Percentiles rank a stretch among this genome's conserved stretches.
Conservation (phyloP, 2,113 vertebrate genomes). For the Copsychus sechellarum region DNA sequence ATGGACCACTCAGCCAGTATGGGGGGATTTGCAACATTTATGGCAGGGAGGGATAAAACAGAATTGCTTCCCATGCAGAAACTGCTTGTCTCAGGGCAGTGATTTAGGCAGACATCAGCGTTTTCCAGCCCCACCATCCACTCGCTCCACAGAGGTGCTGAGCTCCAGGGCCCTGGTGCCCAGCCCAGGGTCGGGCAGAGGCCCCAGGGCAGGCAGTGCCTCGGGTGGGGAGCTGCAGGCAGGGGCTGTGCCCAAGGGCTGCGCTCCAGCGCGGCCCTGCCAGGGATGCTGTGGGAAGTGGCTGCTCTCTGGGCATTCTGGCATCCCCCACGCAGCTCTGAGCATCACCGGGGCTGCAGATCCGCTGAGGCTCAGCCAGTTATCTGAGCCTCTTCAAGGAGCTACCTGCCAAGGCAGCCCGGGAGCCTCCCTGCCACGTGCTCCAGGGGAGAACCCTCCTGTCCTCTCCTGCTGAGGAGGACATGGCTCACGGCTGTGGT, state of each 20-base stretch:
- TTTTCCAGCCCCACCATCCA: not conserved
- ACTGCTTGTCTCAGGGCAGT: not conserved
- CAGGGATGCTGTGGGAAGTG: not conserved
- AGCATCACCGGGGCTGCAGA: not conserved
- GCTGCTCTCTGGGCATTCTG: not conserved
- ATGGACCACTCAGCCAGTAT: rapidly evolving
- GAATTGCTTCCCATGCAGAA: not conserved
- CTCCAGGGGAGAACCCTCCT: not conserved
- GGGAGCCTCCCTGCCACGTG: not conserved
- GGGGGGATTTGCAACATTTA: not conserved
- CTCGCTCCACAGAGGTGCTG: not conserved
- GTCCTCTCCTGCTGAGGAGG: not conserved
- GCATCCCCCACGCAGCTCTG: not conserved
- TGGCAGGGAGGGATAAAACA: not conserved
- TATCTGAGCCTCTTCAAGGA: not conserved
- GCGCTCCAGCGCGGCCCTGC: not conserved
- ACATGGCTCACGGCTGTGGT: not conserved
- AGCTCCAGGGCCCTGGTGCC: not conserved
- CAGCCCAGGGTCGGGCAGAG: not conserved
- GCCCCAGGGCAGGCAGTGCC: not conserved
- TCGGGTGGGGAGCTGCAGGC: not conserved
- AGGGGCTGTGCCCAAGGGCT: not conserved
- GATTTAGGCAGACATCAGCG: not conserved
- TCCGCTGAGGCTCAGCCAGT: rapidly evolving
- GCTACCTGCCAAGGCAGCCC: not conserved